Evolutionary conservation across 2,888 invertebrate genomes (phyloP), one percentile per base, ranked within the genome.

Genomic region (Melipona beecheii): DNA sequence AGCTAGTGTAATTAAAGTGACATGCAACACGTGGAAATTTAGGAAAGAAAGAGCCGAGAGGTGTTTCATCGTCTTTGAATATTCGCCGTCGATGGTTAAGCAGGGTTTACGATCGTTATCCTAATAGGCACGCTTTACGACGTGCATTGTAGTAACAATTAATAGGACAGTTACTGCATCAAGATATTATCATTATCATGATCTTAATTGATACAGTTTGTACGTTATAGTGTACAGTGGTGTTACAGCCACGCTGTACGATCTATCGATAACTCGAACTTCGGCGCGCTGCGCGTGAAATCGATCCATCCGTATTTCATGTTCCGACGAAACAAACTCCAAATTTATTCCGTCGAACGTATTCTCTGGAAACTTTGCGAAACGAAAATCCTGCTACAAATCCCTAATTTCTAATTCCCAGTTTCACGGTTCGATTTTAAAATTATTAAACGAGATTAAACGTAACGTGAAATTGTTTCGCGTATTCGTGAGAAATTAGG

Each of bases 141-240:
- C 49, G 31, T 52, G 62, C 69, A 19, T 64, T 64, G 64, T 50
- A 21, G 21, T 70, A 70, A 78, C 78, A 78, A 79, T 79, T 69
- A 69, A 80, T 70, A 78, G 69, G 64, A 70, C 49, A 58, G 70
- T 78, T 49, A 50, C 36, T 17, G 62, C 36, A 70, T 64, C 69
- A 65, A 80, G 65, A 74, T 78, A 56, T 56, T 70, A 80, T 80
- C 80, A 36, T 80, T 50, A 54, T 36, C 64, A 11, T 31, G 56
- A 80, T 80, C 80, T 80, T 80, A 78, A 80, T 78, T 80, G 78
- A 78, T 80, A 75, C 21, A 75, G 66, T 52, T 54, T 54, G 52
- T 21, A 43, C 24, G 54, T 49, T 62, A 73, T 27, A 49, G 19
- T 9, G 49, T 36, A 11, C n/a, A 9, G 27, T 27, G 49, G 43